Conservation (phyloP, 2,797 vertebrate species). For the Myotis myotis region DNA sequence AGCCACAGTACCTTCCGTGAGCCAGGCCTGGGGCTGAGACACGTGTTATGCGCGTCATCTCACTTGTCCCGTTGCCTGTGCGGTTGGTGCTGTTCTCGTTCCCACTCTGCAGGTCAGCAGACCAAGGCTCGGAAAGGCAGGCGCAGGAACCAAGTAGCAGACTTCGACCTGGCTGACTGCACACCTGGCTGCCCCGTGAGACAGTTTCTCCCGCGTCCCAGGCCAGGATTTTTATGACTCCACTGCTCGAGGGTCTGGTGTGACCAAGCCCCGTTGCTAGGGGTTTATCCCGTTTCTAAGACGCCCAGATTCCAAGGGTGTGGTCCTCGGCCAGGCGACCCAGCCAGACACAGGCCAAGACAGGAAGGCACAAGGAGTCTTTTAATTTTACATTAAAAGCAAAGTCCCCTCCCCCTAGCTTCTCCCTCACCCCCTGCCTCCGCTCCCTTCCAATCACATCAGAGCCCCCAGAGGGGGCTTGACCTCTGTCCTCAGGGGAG, state of each 20-base stretch:
- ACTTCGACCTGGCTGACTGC: neutral
- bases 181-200: neutral
- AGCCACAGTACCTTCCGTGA: neutral
- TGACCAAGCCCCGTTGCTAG: neutral
- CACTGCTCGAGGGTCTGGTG: neutral
- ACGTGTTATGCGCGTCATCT: accelerated
- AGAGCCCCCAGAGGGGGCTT: conserved; percentile 75
- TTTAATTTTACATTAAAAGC: conserved; percentile 80
- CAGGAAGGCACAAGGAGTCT: conserved; percentile 58
- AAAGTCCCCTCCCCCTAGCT: neutral
- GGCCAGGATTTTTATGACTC: neutral
- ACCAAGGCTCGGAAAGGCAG: neutral
- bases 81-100: neutral
- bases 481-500: conserved; percentile 83
- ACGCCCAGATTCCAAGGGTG: neutral
- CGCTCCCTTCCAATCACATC: conserved; percentile 72
- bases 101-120: neutral
- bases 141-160: neutral
- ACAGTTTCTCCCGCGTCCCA: neutral
- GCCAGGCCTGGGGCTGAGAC: neutral
- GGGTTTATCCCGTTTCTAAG: neutral
- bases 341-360: conserved; percentile 21
- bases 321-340: neutral
- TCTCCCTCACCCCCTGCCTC: neutral
- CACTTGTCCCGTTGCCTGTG: neutral